Conservation (phyloP, 2,797 vertebrate species). For the Macropodus opercularis region DNA sequence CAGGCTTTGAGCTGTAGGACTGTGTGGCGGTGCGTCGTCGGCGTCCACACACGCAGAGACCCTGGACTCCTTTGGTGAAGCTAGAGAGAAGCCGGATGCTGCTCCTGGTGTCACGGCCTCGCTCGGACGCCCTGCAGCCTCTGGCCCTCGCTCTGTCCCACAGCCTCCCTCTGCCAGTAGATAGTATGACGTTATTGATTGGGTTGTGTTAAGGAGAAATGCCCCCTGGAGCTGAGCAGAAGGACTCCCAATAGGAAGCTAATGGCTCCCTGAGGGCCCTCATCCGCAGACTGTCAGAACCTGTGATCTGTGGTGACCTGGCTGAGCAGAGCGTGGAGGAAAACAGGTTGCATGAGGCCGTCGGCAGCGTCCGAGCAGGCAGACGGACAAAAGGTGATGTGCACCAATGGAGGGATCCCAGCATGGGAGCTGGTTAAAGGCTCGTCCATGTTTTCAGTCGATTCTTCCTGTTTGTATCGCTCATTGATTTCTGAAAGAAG, state of each 20-base stretch:
- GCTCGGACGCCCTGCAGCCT: constrained; percentile 16
- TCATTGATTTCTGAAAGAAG: constrained; percentile 51
- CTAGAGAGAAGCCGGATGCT: constrained; percentile 21
- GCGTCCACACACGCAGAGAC: constrained; percentile 17
- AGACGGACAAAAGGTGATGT: constrained; percentile 39
- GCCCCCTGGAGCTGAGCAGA: constrained; percentile 53
- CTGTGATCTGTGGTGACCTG: constrained; percentile 56
- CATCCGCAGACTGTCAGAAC: constrained; percentile 62
- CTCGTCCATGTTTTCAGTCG: constrained; percentile 43
- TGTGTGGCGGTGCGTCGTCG: constrained; percentile 41
- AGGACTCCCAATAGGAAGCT: constrained; percentile 60
- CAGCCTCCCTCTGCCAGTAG: constrained; percentile 44
- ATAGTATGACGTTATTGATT: constrained; percentile 71
- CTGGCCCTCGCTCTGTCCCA: constrained; percentile 7
- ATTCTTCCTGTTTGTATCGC: constrained; percentile 61
- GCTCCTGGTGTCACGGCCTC: constrained; percentile 49
- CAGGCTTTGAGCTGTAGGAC: constrained; percentile 16
- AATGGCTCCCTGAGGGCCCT: constrained; percentile 65
- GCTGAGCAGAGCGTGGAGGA: constrained; percentile 26
- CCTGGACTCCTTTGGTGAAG: constrained; percentile 25
- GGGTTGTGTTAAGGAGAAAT: constrained; percentile 56
- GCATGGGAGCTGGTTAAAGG: constrained; percentile 66
- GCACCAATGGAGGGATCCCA: constrained; percentile 35
- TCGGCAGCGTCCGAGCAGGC: constrained; percentile 17
- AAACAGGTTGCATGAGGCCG: constrained; percentile 10